phyloP scores from a whole-genome alignment of 2,113 vertebrate species.

The Ploceus nigricollis region DNA sequence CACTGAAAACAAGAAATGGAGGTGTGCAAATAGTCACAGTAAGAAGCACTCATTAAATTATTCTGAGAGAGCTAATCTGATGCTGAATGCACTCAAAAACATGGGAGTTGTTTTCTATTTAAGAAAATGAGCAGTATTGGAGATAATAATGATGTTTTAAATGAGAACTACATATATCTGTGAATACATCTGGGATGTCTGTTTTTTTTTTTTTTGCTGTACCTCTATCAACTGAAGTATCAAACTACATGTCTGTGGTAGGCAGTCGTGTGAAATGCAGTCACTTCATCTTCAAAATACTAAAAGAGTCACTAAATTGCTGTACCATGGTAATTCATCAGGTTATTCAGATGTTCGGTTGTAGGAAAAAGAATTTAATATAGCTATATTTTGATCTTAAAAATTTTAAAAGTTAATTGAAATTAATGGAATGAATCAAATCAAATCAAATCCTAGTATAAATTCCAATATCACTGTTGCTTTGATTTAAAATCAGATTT shows the following conservation, averaged over 20 bases:
- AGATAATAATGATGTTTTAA: neutral
- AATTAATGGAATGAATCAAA: neutral
- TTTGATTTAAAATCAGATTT: neutral
- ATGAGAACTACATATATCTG: neutral
- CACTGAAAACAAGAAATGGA: slow-evolving; percentile 44
- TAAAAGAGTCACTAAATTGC: slow-evolving; percentile 27
- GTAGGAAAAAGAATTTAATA: neutral
- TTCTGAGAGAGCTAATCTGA: slow-evolving; percentile 7
- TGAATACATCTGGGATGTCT: neutral
- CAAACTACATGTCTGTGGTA: neutral
- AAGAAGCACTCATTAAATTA: slow-evolving; percentile 50
- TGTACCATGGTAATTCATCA: slow-evolving; percentile 40
- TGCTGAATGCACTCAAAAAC: neutral
- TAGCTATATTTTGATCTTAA: slow-evolving; percentile 9
- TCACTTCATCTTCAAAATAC: slow-evolving; percentile 40
- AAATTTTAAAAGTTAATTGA: neutral
- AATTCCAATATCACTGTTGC: neutral
- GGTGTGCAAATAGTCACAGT: neutral
- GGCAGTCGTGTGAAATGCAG: slow-evolving; percentile 31
- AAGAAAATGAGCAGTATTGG: neutral
- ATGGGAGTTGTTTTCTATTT: neutral
- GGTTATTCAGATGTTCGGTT: slow-evolving; percentile 42
- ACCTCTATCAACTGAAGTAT: neutral
- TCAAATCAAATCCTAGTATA: neutral
- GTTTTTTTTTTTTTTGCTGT: neutral